Base-by-base conservation (phyloP, 2,888 invertebrate genomes). In the Tethea ocularis region DNA sequence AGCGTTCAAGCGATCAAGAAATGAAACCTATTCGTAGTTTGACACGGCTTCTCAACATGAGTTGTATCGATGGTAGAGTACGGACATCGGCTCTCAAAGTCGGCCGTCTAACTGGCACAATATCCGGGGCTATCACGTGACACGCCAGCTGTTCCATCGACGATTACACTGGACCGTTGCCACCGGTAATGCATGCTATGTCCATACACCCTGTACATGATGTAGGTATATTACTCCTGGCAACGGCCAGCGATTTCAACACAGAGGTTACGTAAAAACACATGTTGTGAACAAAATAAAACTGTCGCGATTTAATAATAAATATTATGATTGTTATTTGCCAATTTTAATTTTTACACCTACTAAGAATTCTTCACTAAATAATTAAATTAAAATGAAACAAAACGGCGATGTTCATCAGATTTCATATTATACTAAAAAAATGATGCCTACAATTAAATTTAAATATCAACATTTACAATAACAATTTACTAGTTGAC, bases 101-200 rank as follows among this genome's bases (percentile, higher is more conserved):
- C 56, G 29, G 53, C 36, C 57, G 56, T 70, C 74, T 75, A 80
- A 78, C 81, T 79, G 76, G 83, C 76, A 78, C 83, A 86, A 83
- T 86, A 84, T 81, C 82, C 80, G 75, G 67, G 67, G 75, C 75
- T 75, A 77, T 79, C 82, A 75, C 75, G 78, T 74, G 78, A 73
- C 71, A 64, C 77, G 77, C 81, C 87, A 85, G 86, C 80, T 86
- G 87, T 74, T 77, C 71, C 77, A 64, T 61, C 69, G 71, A 69
- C 78, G 69, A 75, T 78, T 80, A 76, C 72, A 75, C 82, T 84
- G 83, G 83, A 82, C 74, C 74, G 74, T 65, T 84, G 84, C 84
- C 84, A 83, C 76, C 66, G 69, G 71, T 67, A 68, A 62, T 56
- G 65, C 66, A 64, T 61, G 62, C 65, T 63, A 59, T 71, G 66